Evolutionary conservation across 2,797 vertebrate genomes (phyloP).

Genomic region (Labroides dimidiatus): DNA sequence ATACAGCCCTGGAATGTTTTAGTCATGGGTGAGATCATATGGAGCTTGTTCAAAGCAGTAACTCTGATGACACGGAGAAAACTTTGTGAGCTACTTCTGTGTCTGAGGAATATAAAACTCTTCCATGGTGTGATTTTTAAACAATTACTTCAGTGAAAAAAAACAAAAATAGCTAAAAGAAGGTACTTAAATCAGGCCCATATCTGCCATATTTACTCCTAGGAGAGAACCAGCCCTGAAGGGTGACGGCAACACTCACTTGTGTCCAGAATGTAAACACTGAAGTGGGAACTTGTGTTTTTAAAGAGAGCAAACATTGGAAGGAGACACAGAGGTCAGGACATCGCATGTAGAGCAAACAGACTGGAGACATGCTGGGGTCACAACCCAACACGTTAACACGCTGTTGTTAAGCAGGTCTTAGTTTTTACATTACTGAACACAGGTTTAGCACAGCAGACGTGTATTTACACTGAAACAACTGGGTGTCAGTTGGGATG

Average conservation of each 20-base stretch:
- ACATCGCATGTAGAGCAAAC: slow-evolving; percentile 27
- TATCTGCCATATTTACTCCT: neutral
- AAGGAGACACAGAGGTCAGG: slow-evolving; percentile 11
- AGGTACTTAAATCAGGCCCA: neutral
- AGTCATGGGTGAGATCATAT: slow-evolving; percentile 52
- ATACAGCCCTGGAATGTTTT: slow-evolving; percentile 58
- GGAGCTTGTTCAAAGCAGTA: slow-evolving; percentile 36
- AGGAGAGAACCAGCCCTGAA: too few relatives aligned
- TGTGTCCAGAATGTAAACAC: neutral
- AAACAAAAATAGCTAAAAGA: too few relatives aligned
- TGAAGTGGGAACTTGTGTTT: slow-evolving; percentile 2
- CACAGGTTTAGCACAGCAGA: neutral
- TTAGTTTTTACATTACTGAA: neutral
- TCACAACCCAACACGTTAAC: slow-evolving; percentile 28
- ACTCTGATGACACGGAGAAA: slow-evolving; percentile 41
- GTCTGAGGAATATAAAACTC: slow-evolving; percentile 10
- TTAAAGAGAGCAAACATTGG: neutral
- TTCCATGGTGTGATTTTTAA: neutral
- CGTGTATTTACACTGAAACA: slow-evolving; percentile 2
- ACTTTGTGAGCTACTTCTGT: slow-evolving; percentile 9
- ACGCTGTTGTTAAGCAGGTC: slow-evolving; percentile 8
- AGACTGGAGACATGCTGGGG: slow-evolving; percentile 22
- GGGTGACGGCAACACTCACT: neutral
- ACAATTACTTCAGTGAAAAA: neutral
- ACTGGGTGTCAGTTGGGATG: too few relatives aligned